A percentile compares a stretch with the other conserved stretches of the same genome.
These are phyloP conservation scores for Dinomys branickii DNA, from an alignment of 2,113 vertebrate species.

Conservation along the genomic window DNA sequence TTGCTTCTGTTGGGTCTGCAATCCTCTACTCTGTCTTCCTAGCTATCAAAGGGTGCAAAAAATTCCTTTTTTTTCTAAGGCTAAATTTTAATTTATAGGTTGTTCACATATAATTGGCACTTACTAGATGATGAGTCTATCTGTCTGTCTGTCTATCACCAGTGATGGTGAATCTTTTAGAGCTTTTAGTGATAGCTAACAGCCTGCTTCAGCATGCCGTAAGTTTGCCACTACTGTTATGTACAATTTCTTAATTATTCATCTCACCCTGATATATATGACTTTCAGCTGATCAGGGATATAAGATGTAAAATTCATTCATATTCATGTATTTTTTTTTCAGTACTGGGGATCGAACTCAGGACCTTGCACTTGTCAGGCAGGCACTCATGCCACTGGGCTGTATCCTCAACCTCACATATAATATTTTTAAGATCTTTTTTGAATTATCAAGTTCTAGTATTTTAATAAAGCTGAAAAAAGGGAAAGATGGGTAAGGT, in stretches of 20 bases:
- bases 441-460: background rate
- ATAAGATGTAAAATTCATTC: conserved; percentile 2
- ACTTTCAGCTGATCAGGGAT: background rate
- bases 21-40: background rate
- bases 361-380: no score
- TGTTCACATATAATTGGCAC: background rate
- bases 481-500: background rate
- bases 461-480: background rate
- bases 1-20: background rate
- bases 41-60: background rate
- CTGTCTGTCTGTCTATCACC: background rate
- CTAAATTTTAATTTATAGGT: conserved; percentile 37
- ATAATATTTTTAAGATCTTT: background rate
- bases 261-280: background rate
- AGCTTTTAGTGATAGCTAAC: background rate
- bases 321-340: no score
- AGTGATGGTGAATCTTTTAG: background rate
- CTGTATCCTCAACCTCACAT: no score
- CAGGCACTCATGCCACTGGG: no score
- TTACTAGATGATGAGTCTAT: background rate
- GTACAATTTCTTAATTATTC: background rate
- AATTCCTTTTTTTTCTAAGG: background rate
- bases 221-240: background rate
- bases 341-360: no score
- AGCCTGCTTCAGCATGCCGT: background rate